Evolutionary conservation across 1,140 invertebrate species (phyloP), one percentile per base, ranked within the genome.

Genomic region (Drosophila nannoptera): DNA sequence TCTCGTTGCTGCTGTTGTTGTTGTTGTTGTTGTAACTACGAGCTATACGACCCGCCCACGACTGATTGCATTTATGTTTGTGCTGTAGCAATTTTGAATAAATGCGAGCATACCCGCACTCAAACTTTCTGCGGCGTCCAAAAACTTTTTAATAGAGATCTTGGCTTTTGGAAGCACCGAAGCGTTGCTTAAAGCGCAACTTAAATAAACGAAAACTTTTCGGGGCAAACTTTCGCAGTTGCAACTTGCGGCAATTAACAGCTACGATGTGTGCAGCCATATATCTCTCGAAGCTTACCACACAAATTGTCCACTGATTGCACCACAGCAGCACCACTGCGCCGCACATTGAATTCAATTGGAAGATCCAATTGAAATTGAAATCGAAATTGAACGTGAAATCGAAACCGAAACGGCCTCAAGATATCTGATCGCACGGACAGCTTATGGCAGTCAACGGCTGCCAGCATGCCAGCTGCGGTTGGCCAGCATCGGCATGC

Each of bases 341-440:
- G 42, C 31, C 11, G 42, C 31, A 45, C 40, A 31, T 32, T 43
- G 16, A 42, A 16, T 62, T 43, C 43, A 48, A 32, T 52, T 43
- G 40, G 3, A 33, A 53, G 9, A 58, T 42, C n/a, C 12, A 43
- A 43, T 43, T 36, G 35, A 36, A 36, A 36, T 36, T 36, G 35
- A 36, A 46, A 31, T 50, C 6, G 6, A 42, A 12, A 42, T 38
- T 46, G 45, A 29, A 22, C n/a, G 40, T 42, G 7, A 62, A 29
- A 60, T 42, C 14, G 42, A 33, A 38, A 7, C 7, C 5, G 48
- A 33, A 35, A 80, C 78, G 72, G 81, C 81, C 43, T 71, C 82
- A 86, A 68, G 31, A 86, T 86, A 82, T 88, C 87, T 66, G 87
- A 88, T 69, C 84, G 78, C 48, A 88, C 87, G 42, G 87, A 88